A percentile compares a stretch with the other conserved stretches of the same genome.
Evolutionary conservation across 2,888 invertebrate species (phyloP).

Genomic region (Lepidocyrtinus sp.): DNA sequence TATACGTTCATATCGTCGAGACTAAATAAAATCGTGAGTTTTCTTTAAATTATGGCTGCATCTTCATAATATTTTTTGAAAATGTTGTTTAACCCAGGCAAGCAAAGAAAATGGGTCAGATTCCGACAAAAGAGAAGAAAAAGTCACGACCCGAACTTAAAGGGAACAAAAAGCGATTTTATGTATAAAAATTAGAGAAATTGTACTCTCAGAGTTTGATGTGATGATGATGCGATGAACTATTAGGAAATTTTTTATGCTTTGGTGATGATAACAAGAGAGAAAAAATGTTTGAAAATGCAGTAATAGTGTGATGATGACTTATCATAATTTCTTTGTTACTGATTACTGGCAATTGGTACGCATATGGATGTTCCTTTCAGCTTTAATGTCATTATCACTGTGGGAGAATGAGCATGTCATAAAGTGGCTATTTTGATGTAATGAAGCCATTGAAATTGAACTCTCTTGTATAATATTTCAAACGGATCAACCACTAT

Average conservation of each 20-base stretch:
- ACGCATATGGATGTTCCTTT: no score
- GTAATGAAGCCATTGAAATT: neutral
- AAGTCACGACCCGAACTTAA: slow-evolving; percentile 12
- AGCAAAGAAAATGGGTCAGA: neutral
- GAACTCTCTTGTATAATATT: no score
- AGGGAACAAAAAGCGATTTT: no score
- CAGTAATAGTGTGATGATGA: no score
- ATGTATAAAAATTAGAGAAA: no score
- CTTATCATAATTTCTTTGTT: slow-evolving; percentile 6
- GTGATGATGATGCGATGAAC: neutral
- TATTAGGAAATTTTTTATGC: slow-evolving; percentile 16
- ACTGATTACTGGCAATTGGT: no score
- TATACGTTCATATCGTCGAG: neutral
- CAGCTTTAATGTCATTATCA: slow-evolving; percentile 21
- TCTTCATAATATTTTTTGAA: neutral
- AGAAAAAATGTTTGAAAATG: no score
- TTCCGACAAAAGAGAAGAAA: neutral
- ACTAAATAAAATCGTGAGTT: neutral
- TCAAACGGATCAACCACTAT: no score
- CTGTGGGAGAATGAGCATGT: no score
- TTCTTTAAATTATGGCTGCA: neutral
- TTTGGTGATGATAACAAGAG: slow-evolving; percentile 21
- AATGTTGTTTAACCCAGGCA: neutral
- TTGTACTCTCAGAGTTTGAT: no score
- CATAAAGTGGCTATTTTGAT: no score